These are phyloP conservation scores for Sialis fuliginosa DNA, from an alignment of 2,888 invertebrate species.

Conservation along the genomic window DNA sequence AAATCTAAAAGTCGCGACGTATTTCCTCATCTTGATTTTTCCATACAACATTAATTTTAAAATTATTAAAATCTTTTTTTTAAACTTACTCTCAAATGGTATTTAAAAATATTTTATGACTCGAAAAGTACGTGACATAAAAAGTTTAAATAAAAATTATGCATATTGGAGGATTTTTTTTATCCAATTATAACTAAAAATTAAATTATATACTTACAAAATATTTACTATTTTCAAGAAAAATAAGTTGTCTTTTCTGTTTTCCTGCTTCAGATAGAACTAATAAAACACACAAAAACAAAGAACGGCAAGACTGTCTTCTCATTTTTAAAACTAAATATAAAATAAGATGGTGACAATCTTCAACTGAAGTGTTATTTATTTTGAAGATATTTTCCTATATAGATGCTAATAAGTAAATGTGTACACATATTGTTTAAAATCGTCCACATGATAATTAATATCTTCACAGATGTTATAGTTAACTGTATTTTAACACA, in stretches of 20 bases:
- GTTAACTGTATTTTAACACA: too few relatives aligned
- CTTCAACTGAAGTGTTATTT: background rate
- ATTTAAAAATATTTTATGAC: too few relatives aligned
- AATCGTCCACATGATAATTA: too few relatives aligned
- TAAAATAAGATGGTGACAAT: background rate
- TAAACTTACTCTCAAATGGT: too few relatives aligned
- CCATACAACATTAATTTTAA: background rate
- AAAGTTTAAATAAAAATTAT: too few relatives aligned
- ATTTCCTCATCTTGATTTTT: background rate
- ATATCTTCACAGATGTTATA: too few relatives aligned
- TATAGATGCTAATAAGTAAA: too few relatives aligned
- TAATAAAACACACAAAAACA: background rate
- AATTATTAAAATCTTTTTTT: background rate
- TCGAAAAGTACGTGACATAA: too few relatives aligned
- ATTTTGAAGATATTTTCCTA: background rate
- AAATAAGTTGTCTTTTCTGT: background rate
- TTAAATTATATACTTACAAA: background rate
- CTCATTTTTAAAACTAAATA: background rate
- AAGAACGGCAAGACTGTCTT: background rate
- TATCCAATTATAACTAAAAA: background rate
- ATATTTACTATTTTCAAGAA: background rate
- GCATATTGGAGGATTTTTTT: too few relatives aligned
- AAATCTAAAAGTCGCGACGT: too few relatives aligned
- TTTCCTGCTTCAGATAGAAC: background rate
- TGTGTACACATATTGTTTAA: too few relatives aligned